Conservation (phyloP, 2,797 vertebrate species). For the Rhynchonycteris naso region DNA sequence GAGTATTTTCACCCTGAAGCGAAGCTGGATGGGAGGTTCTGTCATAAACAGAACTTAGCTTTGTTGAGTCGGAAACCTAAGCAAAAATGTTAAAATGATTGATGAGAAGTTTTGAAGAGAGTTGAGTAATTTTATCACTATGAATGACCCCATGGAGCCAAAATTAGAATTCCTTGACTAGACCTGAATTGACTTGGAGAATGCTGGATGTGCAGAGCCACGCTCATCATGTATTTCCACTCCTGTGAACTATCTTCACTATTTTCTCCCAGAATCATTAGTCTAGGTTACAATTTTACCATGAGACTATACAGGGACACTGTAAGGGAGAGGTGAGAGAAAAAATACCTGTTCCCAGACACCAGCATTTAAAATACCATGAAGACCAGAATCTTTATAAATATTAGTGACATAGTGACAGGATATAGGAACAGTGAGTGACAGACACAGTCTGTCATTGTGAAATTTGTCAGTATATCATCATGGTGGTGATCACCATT, state of each 20-base stretch:
- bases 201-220: not conserved
- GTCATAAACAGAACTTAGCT: not conserved
- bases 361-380: not conserved
- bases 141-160: not conserved
- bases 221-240: not conserved
- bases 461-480: not conserved
- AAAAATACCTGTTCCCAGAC: not conserved
- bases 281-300: not conserved
- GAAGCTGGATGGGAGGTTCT: not conserved
- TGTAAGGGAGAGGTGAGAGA: not conserved
- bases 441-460: not conserved
- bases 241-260: not conserved
- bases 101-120: not conserved
- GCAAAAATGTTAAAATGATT: conserved; percentile 1
- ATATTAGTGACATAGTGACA: not conserved
- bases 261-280: not conserved
- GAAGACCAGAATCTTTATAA: not conserved
- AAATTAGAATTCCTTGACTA: not conserved
- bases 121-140: not conserved
- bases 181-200: not conserved
- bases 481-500: not conserved
- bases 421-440: not conserved
- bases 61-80: not conserved
- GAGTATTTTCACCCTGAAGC: not conserved
- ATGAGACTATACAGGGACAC: not conserved